These are phyloP conservation scores for Temnothorax unifasciatus DNA, from an alignment of 2,888 invertebrate species.

Conservation along the genomic window DNA sequence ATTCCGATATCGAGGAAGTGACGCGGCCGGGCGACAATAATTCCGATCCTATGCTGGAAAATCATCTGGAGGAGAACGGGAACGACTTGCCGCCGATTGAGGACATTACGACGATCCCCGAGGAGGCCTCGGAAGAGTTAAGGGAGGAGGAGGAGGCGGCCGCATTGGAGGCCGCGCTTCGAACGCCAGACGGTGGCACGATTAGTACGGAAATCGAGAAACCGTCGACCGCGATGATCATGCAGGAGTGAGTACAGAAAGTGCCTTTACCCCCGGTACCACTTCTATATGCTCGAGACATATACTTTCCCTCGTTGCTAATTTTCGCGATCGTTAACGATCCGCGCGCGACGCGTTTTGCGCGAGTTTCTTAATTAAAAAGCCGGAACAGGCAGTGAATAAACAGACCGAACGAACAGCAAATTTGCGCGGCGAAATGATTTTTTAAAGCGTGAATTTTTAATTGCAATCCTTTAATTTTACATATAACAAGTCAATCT, in stretches of 20 bases:
- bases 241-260: constrained; percentile 76
- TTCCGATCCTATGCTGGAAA: constrained; percentile 85
- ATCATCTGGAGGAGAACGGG: constrained; percentile 81
- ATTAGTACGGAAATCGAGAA: constrained; percentile 79
- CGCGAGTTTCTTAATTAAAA: constrained; percentile 3
- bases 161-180: constrained; percentile 85
- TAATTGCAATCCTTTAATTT: background rate
- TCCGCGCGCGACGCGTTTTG: background rate
- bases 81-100: constrained; percentile 82
- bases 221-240: constrained; percentile 60
- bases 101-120: constrained; percentile 86
- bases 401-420: background rate
- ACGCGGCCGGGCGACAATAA: constrained; percentile 90
- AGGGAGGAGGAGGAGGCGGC: constrained; percentile 87
- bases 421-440: background rate
- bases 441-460: background rate
- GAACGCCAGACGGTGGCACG: constrained; percentile 76
- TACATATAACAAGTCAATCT: background rate
- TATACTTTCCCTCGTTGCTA: constrained; percentile 5
- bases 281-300: background rate
- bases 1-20: constrained; percentile 95
- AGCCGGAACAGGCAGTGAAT: background rate
- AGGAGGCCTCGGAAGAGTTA: constrained; percentile 88
- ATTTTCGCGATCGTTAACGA: constrained; percentile 64
- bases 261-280: background rate